A percentile compares a stretch with the other conserved stretches of the same genome.
These are phyloP conservation scores for Bovichtus variegatus DNA, from an alignment of 2,797 vertebrate species.

Conservation along the genomic window DNA sequence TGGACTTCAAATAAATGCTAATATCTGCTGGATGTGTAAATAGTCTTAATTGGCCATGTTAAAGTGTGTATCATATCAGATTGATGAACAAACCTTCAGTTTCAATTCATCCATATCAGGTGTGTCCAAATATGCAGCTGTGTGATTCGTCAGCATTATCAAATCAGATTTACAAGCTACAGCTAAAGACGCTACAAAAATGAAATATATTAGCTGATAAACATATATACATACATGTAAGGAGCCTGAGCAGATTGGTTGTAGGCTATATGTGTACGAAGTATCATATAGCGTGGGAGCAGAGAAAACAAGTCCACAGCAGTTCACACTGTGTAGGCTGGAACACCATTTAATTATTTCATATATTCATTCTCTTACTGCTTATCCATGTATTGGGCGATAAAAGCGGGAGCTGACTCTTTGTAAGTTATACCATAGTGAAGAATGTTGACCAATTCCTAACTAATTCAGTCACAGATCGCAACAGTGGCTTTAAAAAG, in stretches of 20 bases:
- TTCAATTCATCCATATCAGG: too few relatives aligned
- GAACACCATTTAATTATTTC: slow-evolving; percentile 13
- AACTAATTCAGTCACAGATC: not conserved
- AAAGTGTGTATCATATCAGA: not conserved
- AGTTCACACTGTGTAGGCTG: slow-evolving; percentile 6
- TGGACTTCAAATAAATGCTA: not conserved
- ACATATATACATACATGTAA: not conserved
- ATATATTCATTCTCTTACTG: not conserved
- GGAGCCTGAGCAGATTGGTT: not conserved
- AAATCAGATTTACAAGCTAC: not conserved
- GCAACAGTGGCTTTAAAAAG: not conserved
- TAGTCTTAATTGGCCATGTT: not conserved
- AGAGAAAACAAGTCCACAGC: not conserved
- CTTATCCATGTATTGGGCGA: not conserved
- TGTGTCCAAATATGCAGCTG: not conserved
- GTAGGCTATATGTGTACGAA: not conserved
- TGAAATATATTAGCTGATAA: not conserved
- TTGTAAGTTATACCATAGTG: not conserved
- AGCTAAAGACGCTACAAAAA: not conserved
- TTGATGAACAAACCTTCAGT: not conserved
- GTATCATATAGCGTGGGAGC: not conserved
- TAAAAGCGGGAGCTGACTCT: not conserved
- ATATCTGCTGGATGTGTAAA: not conserved
- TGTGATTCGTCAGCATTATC: not conserved
- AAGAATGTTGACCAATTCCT: not conserved